These are phyloP conservation scores for human DNA, from an alignment of 2,113 vertebrate genomes.

Conservation along the genomic window DNA sequence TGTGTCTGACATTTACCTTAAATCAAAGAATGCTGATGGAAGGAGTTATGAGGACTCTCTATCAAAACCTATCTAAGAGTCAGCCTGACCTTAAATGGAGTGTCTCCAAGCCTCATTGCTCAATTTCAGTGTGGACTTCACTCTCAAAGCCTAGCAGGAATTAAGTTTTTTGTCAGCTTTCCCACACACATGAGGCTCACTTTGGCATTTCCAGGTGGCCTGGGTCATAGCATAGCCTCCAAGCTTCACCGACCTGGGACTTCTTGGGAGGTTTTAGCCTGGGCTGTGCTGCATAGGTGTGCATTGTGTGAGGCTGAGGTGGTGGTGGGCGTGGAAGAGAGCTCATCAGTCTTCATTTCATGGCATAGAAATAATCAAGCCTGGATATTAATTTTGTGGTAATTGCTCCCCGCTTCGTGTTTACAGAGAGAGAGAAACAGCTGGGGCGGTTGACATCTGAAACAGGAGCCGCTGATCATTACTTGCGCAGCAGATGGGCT, in stretches of 20 bases:
- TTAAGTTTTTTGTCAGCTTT: background rate
- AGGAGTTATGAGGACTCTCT: background rate
- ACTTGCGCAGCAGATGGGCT: constrained; percentile 74
- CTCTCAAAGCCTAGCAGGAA: background rate
- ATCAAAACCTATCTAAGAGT: background rate
- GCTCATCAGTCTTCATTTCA: background rate
- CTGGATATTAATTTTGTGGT: constrained; percentile 58
- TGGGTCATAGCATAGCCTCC: background rate
- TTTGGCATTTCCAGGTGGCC: background rate
- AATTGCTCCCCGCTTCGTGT: constrained; percentile 40
- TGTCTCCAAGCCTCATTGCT: background rate
- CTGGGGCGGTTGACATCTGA: constrained; percentile 82
- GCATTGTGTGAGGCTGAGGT: background rate
- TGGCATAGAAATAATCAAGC: constrained; percentile 29
- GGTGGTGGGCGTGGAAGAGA: background rate
- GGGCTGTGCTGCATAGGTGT: background rate
- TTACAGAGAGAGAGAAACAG: constrained; percentile 76
- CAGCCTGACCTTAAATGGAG: background rate
- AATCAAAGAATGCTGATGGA: background rate
- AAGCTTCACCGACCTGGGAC: background rate
- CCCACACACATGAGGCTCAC: accelerated
- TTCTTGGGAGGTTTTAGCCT: background rate
- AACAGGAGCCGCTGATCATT: constrained; percentile 76
- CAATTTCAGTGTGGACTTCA: background rate
- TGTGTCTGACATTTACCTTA: background rate